A percentile compares a stretch with the other conserved stretches of the same genome.
Evolutionary conservation across 2,888 invertebrate genomes (phyloP).

Genomic region (Sphaerophoria rueppellii): DNA sequence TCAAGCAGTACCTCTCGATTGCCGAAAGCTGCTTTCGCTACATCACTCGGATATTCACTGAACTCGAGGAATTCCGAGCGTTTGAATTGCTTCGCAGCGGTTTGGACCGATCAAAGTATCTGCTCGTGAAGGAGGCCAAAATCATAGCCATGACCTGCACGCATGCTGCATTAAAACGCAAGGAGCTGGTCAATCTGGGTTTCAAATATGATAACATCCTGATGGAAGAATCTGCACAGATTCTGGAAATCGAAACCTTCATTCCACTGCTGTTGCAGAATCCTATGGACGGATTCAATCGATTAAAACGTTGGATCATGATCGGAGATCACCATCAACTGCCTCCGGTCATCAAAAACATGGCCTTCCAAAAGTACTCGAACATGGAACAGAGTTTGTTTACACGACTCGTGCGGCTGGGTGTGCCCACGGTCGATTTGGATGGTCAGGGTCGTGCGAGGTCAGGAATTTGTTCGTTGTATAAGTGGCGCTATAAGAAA

Average conservation of each 20-base stretch:
- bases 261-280: constrained; percentile 99
- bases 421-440: constrained; percentile 97
- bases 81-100: constrained; percentile 98
- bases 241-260: constrained; percentile 99
- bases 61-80: constrained; percentile 98
- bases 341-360: constrained; percentile 99
- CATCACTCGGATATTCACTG: constrained; percentile 97
- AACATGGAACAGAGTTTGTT: constrained; percentile 99
- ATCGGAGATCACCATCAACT: constrained; percentile 99
- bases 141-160: constrained; percentile 99
- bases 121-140: constrained; percentile 98
- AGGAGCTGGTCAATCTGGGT: constrained; percentile 96
- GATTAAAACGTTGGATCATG: constrained; percentile 99
- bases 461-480: constrained; percentile 93
- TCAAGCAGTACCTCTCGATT: constrained; percentile 92
- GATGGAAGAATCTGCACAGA: constrained; percentile 99
- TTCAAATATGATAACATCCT: constrained; percentile 99
- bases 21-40: constrained; percentile 97
- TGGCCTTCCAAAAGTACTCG: constrained; percentile 99
- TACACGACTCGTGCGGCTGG: constrained; percentile 96
- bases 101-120: constrained; percentile 96
- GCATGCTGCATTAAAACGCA: constrained; percentile 97
- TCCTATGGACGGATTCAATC: constrained; percentile 96
- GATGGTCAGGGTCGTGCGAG: constrained; percentile 98
- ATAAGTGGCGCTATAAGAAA: constrained; percentile 98